Evolutionary conservation across 2,888 invertebrate genomes (phyloP).

Genomic region (Lepidocyrtinus sp.): DNA sequence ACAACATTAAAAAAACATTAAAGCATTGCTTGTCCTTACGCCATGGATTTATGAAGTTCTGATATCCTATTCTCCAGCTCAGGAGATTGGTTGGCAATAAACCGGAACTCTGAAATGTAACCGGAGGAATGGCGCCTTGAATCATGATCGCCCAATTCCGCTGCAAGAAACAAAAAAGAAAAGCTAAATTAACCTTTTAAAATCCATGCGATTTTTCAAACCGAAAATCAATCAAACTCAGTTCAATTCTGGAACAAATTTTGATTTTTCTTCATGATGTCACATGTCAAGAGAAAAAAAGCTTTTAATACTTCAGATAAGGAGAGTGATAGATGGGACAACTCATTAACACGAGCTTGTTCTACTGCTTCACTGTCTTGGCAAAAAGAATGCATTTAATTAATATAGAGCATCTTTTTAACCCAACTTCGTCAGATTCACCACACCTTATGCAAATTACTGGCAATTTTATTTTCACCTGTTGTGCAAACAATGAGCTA

Average conservation of each 20-base stretch:
- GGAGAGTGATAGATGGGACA: no score
- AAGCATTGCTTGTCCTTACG: slow-evolving; percentile 77
- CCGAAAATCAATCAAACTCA: not conserved
- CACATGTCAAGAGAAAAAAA: no score
- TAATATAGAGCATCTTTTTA: no score
- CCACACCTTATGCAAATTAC: no score
- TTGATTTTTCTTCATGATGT: not conserved
- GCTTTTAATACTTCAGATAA: no score
- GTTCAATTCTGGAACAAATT: no score
- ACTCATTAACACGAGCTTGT: no score
- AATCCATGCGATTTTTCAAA: not conserved
- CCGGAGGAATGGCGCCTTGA: slow-evolving; percentile 88
- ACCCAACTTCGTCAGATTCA: no score
- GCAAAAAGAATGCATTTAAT: no score
- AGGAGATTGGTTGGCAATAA: slow-evolving; percentile 92
- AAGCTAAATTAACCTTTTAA: not conserved
- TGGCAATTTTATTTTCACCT: no score
- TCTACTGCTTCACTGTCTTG: no score
- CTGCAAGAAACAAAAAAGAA: slow-evolving; percentile 75
- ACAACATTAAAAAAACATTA: not conserved
- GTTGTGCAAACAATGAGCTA: no score
- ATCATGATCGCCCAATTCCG: slow-evolving; percentile 96
- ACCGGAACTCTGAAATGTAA: slow-evolving; percentile 95
- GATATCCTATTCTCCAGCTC: slow-evolving; percentile 90
- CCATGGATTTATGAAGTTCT: slow-evolving; percentile 89